A percentile compares a stretch with the other conserved stretches of the same genome.
Conservation (phyloP, 2,888 invertebrate genomes). For the Oligia latruncula region DNA sequence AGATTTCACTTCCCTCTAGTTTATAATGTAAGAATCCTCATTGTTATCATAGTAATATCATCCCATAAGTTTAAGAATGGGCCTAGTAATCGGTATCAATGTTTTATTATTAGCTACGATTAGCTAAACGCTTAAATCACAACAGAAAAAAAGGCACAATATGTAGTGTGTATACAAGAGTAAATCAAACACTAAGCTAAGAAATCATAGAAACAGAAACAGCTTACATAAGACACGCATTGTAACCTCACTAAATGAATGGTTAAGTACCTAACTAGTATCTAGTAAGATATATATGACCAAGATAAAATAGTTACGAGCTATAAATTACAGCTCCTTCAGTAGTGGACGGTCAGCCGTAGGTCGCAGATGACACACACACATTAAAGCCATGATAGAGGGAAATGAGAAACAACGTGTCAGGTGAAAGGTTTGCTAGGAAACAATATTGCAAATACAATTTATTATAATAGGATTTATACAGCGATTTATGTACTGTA, state of each 20-base stretch:
- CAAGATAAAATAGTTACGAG: constrained; percentile 38
- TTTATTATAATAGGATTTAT: constrained; percentile 67
- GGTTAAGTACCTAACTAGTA: constrained; percentile 5
- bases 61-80: not conserved
- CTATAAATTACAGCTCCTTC: constrained; percentile 36
- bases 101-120: too few species aligned
- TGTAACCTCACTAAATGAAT: not conserved
- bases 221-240: not conserved
- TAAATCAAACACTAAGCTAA: not conserved
- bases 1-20: not conserved
- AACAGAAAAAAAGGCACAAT: not conserved
- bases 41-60: too few species aligned
- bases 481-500: constrained; percentile 54
- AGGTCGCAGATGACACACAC: constrained; percentile 61
- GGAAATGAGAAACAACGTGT: constrained; percentile 64
- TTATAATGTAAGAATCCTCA: not conserved
- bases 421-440: constrained; percentile 68
- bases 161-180: not conserved
- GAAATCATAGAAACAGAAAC: not conserved
- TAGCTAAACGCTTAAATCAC: not conserved
- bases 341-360: constrained; percentile 36
- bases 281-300: constrained; percentile 9
- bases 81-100: not conserved
- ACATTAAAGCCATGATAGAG: constrained; percentile 55
- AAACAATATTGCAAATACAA: constrained; percentile 65